Base-by-base conservation (phyloP, 2,797 vertebrate species). In the Acestrorhynchus altus region DNA sequence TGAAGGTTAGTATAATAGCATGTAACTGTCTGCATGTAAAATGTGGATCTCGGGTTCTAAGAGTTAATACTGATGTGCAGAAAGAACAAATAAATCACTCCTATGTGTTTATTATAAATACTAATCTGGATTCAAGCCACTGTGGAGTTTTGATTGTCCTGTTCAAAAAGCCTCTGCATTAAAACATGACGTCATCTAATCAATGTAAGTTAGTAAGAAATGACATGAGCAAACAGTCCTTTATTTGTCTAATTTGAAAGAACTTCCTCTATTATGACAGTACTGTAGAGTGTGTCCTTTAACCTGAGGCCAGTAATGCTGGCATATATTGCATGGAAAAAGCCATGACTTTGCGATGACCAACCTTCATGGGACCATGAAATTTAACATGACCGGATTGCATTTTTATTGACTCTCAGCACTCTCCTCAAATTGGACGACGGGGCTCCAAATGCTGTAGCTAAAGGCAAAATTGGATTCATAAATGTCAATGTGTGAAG, bases 381-480 rank as follows among this genome's bases (percentile, higher is more conserved):
- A 81, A 74, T 80, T 81, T 80, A 74, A 84, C 74, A 81, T 46
- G 39, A 64, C 31, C 28, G 67, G 67, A 79, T 82, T 74, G 76
- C 72, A 78, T 82, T 82, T 83, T 79, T 80, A 83, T 84, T 75
- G 66, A 77, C 80, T 82, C 74, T 74, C 70, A 61, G 64, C 49
- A 56, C 49, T 76, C 72, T 69, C 28, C 66, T 52, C 35, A 73
- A 79, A 72, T 52, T 59, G 61, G 46, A 76, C 39, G 16, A 57
- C 65, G 28, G 44, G 44, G 66, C 47, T 52, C 72, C 24, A 66
- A 42, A 68, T 61, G 46, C 26, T 52, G 46, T 12, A 47, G 18
- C 64, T 73, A 66, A 82, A 39, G 26, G 59, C 49, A 69, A 77
- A 77, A 74, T 77, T 54, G 39, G 31, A 79, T 69, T 42, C 18